Evolutionary conservation across 2,797 vertebrate species (phyloP).

Genomic region (Ctenopoma multispine): DNA sequence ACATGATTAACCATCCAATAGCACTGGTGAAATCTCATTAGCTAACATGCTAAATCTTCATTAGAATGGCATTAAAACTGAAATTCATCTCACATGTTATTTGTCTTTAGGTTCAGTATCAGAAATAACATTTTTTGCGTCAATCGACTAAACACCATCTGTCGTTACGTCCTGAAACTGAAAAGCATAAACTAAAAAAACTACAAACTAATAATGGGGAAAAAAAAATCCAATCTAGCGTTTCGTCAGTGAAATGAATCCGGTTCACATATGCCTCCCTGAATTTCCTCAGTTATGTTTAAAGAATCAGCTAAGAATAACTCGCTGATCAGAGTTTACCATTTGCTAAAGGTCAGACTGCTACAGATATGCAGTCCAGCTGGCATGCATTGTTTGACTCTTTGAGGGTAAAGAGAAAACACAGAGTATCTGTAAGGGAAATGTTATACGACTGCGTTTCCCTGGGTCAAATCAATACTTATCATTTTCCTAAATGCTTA

Average conservation of each 20-base stretch:
- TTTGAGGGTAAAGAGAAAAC: constrained; percentile 37
- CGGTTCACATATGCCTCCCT: background rate
- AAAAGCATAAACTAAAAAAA: background rate
- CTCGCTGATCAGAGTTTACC: constrained; percentile 54
- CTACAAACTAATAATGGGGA: background rate
- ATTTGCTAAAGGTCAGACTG: constrained; percentile 63
- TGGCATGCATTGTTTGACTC: constrained; percentile 34
- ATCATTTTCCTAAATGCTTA: constrained; percentile 41
- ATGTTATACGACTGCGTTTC: background rate
- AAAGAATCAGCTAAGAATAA: constrained; percentile 58
- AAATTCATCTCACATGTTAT: no score
- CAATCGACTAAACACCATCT: no score
- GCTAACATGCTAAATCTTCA: no score
- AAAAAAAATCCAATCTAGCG: background rate
- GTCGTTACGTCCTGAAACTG: no score
- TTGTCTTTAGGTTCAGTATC: no score
- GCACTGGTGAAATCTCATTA: no score
- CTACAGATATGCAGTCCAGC: constrained; percentile 21
- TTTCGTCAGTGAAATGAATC: constrained; percentile 1
- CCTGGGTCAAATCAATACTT: constrained; percentile 52
- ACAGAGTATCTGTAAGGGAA: constrained; percentile 16
- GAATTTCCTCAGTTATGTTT: constrained; percentile 23
- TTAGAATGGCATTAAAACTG: background rate
- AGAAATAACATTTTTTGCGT: no score
- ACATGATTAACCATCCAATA: no score